phyloP scores from a whole-genome alignment of 2,888 invertebrate genomes.

The Lymantria dispar region DNA sequence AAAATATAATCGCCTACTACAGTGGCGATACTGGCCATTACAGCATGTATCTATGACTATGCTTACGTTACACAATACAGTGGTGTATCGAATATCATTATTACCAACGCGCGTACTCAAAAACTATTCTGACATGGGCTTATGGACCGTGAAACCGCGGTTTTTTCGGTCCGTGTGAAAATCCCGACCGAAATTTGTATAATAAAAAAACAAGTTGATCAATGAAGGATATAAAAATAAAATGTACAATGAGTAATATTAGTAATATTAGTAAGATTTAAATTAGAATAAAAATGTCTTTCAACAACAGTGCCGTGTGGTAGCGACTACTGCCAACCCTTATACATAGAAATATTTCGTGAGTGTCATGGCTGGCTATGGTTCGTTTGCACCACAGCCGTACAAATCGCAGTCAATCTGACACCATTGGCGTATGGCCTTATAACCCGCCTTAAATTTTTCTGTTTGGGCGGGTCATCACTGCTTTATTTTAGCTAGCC shows the following conservation, averaged over 20 bases:
- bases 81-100: slow-evolving; percentile 59
- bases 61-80: slow-evolving; percentile 46
- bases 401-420: no score
- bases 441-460: no score
- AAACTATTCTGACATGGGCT: slow-evolving; percentile 53
- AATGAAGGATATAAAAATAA: neutral
- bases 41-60: slow-evolving; percentile 43
- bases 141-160: slow-evolving; percentile 65
- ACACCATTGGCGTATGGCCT: no score
- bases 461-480: no score
- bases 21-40: slow-evolving; percentile 59
- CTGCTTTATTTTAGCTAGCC: no score
- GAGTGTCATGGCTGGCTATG: no score
- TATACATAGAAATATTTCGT: no score
- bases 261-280: no score
- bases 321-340: no score
- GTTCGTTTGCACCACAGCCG: no score
- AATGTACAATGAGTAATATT: neutral
- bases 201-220: slow-evolving; percentile 5
- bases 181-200: slow-evolving; percentile 19
- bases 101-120: slow-evolving; percentile 42
- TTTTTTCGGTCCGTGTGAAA: slow-evolving; percentile 39
- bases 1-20: slow-evolving; percentile 59
- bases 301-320: no score
- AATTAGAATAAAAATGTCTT: no score